Evolutionary conservation across 2,888 invertebrate species (phyloP).

Genomic region (Hyposoter didymator): DNA sequence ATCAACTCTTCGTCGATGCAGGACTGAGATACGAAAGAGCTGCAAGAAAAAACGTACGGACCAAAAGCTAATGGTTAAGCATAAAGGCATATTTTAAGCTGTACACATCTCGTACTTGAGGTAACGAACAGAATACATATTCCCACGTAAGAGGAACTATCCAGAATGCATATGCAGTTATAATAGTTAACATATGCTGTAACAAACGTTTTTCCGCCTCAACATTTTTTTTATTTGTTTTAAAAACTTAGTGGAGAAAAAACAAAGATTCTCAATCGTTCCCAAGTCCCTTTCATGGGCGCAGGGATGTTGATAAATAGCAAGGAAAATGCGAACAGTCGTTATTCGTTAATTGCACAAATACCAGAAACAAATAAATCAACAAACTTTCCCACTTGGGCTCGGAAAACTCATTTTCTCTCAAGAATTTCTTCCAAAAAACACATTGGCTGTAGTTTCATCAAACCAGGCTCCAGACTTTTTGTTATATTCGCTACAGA

Average conservation of each 20-base stretch:
- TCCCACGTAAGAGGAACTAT: conserved; percentile 58
- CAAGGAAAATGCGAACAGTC: no score
- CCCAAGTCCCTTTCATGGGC: no score
- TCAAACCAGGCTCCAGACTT: background rate
- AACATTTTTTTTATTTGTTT: background rate
- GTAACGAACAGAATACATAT: conserved; percentile 51
- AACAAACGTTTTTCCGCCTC: conserved; percentile 4
- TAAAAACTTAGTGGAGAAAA: background rate
- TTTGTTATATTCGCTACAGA: background rate
- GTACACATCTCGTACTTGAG: conserved; percentile 23
- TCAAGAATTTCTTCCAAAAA: no score
- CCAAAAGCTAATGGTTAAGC: conserved; percentile 5
- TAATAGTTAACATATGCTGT: conserved; percentile 53
- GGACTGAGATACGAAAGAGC: conserved; percentile 39
- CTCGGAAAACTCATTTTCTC: background rate
- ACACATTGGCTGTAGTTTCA: background rate
- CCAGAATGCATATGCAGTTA: conserved; percentile 55
- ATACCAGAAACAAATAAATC: no score
- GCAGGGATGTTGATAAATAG: no score
- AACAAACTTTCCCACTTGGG: no score
- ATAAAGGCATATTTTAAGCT: background rate
- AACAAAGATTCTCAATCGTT: background rate
- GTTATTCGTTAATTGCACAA: no score
- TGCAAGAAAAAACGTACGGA: conserved; percentile 18
- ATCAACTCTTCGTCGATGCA: conserved; percentile 60